Base-by-base conservation (phyloP, 2,888 invertebrate genomes). In the Eilema depressum region DNA sequence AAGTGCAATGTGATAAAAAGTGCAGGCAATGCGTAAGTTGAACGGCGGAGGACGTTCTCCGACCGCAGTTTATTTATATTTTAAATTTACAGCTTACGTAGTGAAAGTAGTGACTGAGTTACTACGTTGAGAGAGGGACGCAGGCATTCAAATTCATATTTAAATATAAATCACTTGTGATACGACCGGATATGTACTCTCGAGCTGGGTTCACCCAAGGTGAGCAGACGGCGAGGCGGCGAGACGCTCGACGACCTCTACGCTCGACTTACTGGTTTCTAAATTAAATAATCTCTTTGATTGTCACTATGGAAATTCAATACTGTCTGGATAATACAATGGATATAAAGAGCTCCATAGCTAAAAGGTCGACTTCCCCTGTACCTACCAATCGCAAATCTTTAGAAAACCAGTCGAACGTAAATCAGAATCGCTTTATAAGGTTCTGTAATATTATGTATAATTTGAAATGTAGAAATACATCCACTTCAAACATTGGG, bases 221-320 rank as follows among this genome's bases (percentile, higher is more conserved):
- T 91, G 90, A 92, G 88, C 91, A 93, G 93, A 93, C 93, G 89
- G 93, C 93, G 91, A 83, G 93, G 92, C 93, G 93, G 84, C 93
- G 87, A 86, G 87, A 87, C 88, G 84, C 85, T 76, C 85, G 85
- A 82, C 88, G 91, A 91, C 92, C 89, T 91, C 88, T 88, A 84
- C 83, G 87, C 85, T 85, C 88, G 86, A 87, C 85, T 88, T 91
- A 90, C 92, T 89, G 90, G 92, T 92, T 93, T 91, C 87, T 88
- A 89, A 91, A 92, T 92, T 83, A 91, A 91, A 91, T 90, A 87
- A 86, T 83, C 83, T 89, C 86, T 89, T 90, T 89, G 85, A 90
- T 88, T 86, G 85, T 85, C 84, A 80, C 82, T 88, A 85, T 88
- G 83, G 88, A 90, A 91, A 90, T 91, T 90, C 88, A 89, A 93